These are phyloP conservation scores for Lucilia sericata DNA, from an alignment of 1,140 invertebrate species.

Conservation along the genomic window DNA sequence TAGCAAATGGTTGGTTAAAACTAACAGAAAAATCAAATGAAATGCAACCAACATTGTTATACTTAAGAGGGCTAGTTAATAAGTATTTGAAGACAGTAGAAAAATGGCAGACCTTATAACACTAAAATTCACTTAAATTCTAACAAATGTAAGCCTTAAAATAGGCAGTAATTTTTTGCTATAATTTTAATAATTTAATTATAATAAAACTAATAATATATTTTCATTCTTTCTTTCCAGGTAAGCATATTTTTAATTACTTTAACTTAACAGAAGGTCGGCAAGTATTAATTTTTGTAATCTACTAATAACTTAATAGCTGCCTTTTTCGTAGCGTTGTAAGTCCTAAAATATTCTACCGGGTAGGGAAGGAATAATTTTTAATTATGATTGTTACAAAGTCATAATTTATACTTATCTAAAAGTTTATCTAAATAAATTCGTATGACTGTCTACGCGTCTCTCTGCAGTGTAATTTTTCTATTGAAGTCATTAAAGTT, in stretches of 20 bases:
- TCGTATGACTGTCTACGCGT: neutral
- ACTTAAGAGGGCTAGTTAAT: too few species aligned
- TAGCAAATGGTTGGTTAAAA: too few species aligned
- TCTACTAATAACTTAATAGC: neutral
- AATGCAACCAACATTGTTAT: too few species aligned
- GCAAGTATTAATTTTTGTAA: neutral
- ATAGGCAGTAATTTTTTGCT: neutral
- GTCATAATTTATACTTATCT: neutral
- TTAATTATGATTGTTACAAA: neutral
- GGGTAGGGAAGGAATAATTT: too few species aligned
- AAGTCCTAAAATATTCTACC: neutral
- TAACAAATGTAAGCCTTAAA: neutral
- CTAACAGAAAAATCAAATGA: too few species aligned
- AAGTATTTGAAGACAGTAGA: too few species aligned
- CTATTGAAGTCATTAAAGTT: neutral
- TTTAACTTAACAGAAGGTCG: neutral
- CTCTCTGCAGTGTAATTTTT: neutral
- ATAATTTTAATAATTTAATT: neutral
- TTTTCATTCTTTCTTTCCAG: neutral
- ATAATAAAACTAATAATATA: neutral
- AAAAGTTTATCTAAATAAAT: neutral
- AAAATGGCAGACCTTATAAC: too few species aligned
- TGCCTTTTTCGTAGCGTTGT: neutral
- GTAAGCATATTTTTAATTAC: neutral
- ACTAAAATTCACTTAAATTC: too few species aligned